These are phyloP conservation scores for Turdus rufiventris DNA, from an alignment of 2,113 vertebrate genomes.

Conservation along the genomic window DNA sequence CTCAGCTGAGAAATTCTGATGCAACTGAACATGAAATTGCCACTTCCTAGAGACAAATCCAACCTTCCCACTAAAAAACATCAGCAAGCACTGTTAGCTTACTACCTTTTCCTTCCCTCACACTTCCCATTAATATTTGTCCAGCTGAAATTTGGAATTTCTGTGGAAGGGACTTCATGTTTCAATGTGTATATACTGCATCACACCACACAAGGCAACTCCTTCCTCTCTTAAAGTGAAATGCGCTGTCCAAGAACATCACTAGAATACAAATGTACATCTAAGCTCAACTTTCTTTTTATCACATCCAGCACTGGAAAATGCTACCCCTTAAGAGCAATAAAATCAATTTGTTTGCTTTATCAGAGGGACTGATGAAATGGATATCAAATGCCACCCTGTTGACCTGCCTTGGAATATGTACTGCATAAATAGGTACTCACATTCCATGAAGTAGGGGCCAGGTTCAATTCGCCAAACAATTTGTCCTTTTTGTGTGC, in stretches of 20 bases:
- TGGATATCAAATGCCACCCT: neutral
- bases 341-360: neutral
- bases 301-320: neutral
- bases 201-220: neutral
- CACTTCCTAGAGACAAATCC: neutral
- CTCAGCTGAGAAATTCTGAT: neutral
- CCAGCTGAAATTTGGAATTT: neutral
- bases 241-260: neutral
- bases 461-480: constrained; percentile 95
- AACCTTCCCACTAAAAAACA: neutral
- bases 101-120: neutral
- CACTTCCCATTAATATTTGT: neutral
- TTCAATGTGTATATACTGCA: neutral
- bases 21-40: neutral
- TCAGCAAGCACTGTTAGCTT: neutral
- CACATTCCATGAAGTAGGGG: constrained; percentile 98
- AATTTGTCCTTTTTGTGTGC: constrained; percentile 95
- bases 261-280: neutral
- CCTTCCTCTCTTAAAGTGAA: neutral
- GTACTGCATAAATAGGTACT: constrained; percentile 57
- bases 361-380: neutral
- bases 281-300: neutral
- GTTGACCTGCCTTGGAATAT: neutral
- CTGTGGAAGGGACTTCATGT: neutral
- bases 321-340: neutral